Evolutionary conservation across 2,113 vertebrate genomes (phyloP), one percentile per base, ranked within the genome.

Genomic region (Microtus pennsylvanicus): DNA sequence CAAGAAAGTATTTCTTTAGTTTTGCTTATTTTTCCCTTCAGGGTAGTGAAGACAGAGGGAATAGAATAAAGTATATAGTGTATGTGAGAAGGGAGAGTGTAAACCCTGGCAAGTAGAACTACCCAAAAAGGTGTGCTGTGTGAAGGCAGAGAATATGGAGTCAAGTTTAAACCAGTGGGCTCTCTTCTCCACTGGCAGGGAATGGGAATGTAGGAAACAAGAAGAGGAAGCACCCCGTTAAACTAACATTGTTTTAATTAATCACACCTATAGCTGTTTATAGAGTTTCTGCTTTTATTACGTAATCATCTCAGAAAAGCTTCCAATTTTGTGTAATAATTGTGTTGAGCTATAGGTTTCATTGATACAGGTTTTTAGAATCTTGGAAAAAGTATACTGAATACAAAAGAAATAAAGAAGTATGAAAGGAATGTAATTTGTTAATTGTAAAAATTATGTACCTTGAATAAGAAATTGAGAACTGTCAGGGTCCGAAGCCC

Each of bases 381-480:
- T 93, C 33, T 92, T 94, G 58, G 30, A 94, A 72, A 89, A 95
- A 89, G 38, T 87, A 81, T 81, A 70, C 21, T 45, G 35, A 96
- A 19, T 45, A 70, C 77, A 24, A 70, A 75, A 78, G 35, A 91
- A 94, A 90, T 86, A 87, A 82, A 90, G 50, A 87, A 90, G 50
- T 96, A 89, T 45, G 35, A 94, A 92, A 96, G 38, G 55, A 89
- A 5, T 94, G 86, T 52, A 90, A 87, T 69, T 87, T 70, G 35
- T 42, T 45, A 80, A 8, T 85, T 95, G 85, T 6, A 77, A 50
- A 93, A 95, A 75, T 87, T 92, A 21, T 94, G 70, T 94, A 67
- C 24, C 67, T 96, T 97, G 67, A 74, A 42, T 93, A 89, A 74
- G 47, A 94, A 94, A 95, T 82, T 19, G 52, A 92, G 19, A 93